These are phyloP conservation scores for Podilymbus podiceps DNA, from an alignment of 2,113 vertebrate species.

Conservation along the genomic window DNA sequence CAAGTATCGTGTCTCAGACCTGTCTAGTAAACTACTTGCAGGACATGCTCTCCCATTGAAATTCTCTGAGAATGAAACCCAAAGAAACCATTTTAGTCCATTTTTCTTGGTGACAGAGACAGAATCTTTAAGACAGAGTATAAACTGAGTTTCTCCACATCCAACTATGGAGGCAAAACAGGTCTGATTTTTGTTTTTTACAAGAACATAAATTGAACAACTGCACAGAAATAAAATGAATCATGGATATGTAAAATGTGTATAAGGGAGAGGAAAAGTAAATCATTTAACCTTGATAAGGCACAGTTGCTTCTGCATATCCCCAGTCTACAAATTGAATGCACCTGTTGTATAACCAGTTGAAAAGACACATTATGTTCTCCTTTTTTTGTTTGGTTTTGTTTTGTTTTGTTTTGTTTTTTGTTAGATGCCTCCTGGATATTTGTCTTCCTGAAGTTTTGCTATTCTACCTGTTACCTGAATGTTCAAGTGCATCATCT, in stretches of 20 bases:
- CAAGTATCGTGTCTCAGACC: neutral
- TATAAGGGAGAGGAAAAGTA: neutral
- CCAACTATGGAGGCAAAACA: neutral
- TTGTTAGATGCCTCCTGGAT: neutral
- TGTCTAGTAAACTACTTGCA: neutral
- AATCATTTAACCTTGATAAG: neutral
- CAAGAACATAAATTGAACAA: neutral
- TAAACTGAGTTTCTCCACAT: neutral
- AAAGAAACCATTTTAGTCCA: neutral
- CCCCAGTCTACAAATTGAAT: neutral
- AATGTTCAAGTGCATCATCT: neutral
- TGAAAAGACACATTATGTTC: neutral
- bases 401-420: neutral
- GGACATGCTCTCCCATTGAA: neutral
- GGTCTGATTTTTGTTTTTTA: neutral
- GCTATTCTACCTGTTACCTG: neutral
- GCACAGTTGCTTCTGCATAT: neutral
- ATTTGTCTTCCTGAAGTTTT: neutral
- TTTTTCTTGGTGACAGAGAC: neutral
- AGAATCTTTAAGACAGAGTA: neutral
- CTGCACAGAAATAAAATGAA: neutral
- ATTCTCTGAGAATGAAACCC: neutral
- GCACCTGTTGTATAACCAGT: neutral
- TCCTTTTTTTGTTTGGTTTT: accelerated
- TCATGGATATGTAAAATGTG: neutral